Percentiles rank a stretch among this genome's conserved stretches.
Evolutionary conservation across 2,797 vertebrate genomes (phyloP).

Genomic region (Thripadectes ignobilis): DNA sequence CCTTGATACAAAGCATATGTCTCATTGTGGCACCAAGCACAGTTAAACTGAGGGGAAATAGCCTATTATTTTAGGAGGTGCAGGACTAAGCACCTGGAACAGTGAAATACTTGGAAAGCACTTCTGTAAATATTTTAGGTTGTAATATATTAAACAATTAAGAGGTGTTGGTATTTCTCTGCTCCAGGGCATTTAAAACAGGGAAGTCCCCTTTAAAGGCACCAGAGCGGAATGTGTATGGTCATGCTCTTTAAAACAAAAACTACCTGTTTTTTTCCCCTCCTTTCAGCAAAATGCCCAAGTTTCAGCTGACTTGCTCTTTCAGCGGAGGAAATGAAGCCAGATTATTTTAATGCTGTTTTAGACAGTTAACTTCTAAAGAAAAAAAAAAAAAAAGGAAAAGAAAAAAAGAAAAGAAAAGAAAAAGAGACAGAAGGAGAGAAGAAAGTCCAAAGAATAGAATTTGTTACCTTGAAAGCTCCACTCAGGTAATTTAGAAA

Average conservation of each 20-base stretch:
- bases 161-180: slow-evolving; percentile 55
- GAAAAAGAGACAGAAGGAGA: background rate
- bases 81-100: slow-evolving; percentile 35
- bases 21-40: slow-evolving; percentile 5
- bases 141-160: slow-evolving; percentile 58
- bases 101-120: slow-evolving; percentile 52
- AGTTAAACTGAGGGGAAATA: slow-evolving; percentile 34
- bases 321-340: slow-evolving; percentile 54
- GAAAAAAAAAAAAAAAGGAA: background rate
- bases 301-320: slow-evolving; percentile 52
- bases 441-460: background rate
- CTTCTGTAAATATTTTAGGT: slow-evolving; percentile 45
- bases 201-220: slow-evolving; percentile 49
- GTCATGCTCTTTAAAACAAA: slow-evolving; percentile 57
- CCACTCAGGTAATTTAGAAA: slow-evolving; percentile 32
- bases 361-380: background rate
- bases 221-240: slow-evolving; percentile 33
- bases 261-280: background rate
- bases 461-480: slow-evolving; percentile 27
- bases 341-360: slow-evolving; percentile 39
- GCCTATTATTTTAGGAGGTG: slow-evolving; percentile 49
- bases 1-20: slow-evolving; percentile 3
- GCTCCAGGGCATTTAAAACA: slow-evolving; percentile 23
- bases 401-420: background rate
- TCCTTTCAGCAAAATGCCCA: slow-evolving; percentile 32